Evolutionary conservation across 2,113 vertebrate genomes (phyloP), one percentile per base, ranked within the genome.

Genomic region (Cyprinodon tularosa): DNA sequence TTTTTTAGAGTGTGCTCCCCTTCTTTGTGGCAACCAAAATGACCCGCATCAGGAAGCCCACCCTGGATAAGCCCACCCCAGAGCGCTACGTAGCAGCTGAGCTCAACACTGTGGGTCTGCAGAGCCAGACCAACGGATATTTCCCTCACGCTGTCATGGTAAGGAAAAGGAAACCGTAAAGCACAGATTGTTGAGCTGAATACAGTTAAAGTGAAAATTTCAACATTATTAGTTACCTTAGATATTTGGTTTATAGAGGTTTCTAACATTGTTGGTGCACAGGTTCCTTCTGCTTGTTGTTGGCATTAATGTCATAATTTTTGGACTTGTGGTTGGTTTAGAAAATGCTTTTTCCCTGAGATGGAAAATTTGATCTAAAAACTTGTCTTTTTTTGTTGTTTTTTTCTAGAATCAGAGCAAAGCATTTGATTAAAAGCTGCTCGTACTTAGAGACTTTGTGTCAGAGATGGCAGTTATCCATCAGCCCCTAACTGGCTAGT

Each of bases 11-110:
- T 2, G 95, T 99, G 73, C 86, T 97, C 12, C 98, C 98, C 0
- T 97, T 91, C 91, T 97, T 80, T 0, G 96, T 99, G 72, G 96
- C 89, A 64, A 99, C 98, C 1, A 99, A 99, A 86, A 83, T 98
- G 95, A 91, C 95, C 36, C 96, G 93, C 57, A 95, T 99, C 88
- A 94, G 93, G 89, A 97, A 89, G 81, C 86, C 97, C 10, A 96
- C 96, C 22, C 90, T 96, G 1, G 87, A 93, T 77, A 96, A 94
- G 42, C 98, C 98, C 48, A 96, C 94, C 39, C 91, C 98, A 0
- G 95, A 96, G 57, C 94, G 90, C 0, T 99, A 95, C 0, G 98
- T 97, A 71, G 94, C 95, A 59, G 94, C 95, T 62, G 97, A 97
- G 13, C 73, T 99, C 5, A 90, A 74, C 72, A 99, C 98, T 0